phyloP scores from a whole-genome alignment of 1,140 invertebrate species.

The Cryptotermes secundus region DNA sequence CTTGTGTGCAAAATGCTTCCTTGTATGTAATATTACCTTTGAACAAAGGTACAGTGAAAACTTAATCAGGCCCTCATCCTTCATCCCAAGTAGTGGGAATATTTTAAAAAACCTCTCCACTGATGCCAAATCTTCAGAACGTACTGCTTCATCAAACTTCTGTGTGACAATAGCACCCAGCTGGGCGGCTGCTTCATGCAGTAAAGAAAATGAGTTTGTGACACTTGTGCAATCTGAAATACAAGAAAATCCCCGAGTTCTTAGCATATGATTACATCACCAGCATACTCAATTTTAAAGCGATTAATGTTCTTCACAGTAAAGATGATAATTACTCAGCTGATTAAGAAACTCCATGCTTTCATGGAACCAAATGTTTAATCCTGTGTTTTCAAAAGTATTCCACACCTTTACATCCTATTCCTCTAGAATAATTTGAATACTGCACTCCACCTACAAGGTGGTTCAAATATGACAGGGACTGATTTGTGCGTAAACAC shows the following conservation, averaged over 20 bases:
- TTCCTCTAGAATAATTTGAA: too few species aligned
- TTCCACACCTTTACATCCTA: too few species aligned
- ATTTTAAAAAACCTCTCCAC: conserved; percentile 98
- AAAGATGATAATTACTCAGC: too few species aligned
- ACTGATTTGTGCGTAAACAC: too few species aligned
- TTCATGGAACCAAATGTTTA: too few species aligned
- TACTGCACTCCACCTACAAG: too few species aligned
- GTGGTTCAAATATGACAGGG: too few species aligned
- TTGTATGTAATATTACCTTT: conserved; percentile 58
- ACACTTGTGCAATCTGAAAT: conserved; percentile 65
- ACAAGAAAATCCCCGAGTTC: background rate
- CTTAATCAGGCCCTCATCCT: conserved; percentile 86
- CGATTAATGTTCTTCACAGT: too few species aligned
- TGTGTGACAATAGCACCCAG: conserved; percentile 71
- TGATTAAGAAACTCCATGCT: too few species aligned
- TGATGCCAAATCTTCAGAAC: conserved; percentile 83
- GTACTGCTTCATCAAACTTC: conserved; percentile 91
- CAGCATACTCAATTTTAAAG: too few species aligned
- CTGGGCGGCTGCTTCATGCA: conserved; percentile 82
- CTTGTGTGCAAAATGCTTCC: conserved; percentile 15
- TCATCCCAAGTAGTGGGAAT: conserved; percentile 92
- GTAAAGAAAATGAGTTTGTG: conserved; percentile 74
- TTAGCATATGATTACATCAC: too few species aligned
- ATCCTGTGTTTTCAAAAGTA: too few species aligned
- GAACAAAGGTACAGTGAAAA: conserved; percentile 89